Evolutionary conservation across 2,113 vertebrate species (phyloP), one percentile per base, ranked within the genome.

Genomic region (Baryphthengus martii): DNA sequence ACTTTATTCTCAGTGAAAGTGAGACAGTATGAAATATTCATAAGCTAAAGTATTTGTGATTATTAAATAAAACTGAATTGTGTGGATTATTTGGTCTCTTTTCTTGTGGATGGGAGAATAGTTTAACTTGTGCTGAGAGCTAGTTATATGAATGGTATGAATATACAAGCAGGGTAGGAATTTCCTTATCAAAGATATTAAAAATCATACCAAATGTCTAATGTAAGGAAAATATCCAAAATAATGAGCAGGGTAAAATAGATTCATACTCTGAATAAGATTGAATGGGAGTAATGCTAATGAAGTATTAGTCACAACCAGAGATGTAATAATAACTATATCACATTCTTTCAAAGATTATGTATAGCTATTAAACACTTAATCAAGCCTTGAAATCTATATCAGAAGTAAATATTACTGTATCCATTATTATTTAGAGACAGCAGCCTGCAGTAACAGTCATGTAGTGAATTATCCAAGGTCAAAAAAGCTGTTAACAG

Each of bases 11-110:
- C 86, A 83, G 90, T 91, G 93, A 96, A 96, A 97, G 92, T 17
- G 47, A 95, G 61, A 13, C 56, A 76, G 31, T 55, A 93, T 97
- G 95, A 95, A 98, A 96, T 93, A 97, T 97, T 97, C 95, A 97
- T 96, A 80, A 94, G 68, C 12, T 92, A 25, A 61, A 20, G 28
- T 92, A 85, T 90, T 95, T 83, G 47, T 63, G 62, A 91, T 93
- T 93, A 73, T 95, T 92, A 94, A 94, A 59, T 94, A 89, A 96
- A 91, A 83, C 72, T 73, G 79, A 94, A 73, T 76, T 35, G 67
- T 28, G 67, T 39, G 52, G 63, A 63, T 95, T 83, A 23, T 68
- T 67, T 44, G 72, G 8, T 58, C 39, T 89, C 29, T 56, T 81
- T 45, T 87, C n/a, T 61, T n/a, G 35, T 17, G 78, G 29, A 17